phyloP scores from a whole-genome alignment of 2,113 vertebrate species.

The Leiothrix lutea region DNA sequence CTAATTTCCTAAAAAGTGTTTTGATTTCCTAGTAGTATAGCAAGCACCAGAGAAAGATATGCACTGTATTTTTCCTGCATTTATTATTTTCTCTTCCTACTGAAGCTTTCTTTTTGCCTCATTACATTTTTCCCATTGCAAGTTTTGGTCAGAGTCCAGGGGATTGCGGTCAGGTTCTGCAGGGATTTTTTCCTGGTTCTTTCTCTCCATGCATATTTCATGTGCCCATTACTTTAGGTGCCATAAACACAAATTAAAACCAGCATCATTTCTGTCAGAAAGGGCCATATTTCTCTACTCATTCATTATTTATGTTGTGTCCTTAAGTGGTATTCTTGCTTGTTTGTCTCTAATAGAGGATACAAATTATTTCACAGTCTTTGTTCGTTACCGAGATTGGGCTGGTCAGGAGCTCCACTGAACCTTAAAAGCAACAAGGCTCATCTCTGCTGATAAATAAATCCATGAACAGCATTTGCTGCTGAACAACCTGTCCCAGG shows the following conservation, averaged over 20 bases:
- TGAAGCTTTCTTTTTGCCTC: neutral
- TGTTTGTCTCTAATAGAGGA: slow-evolving; percentile 31
- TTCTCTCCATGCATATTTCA: slow-evolving; percentile 56
- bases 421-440: neutral
- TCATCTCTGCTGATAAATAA: neutral
- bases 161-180: neutral
- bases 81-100: neutral
- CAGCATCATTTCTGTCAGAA: slow-evolving; percentile 57
- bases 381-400: neutral
- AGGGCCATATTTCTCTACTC: slow-evolving; percentile 31
- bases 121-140: neutral
- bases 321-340: slow-evolving; percentile 53
- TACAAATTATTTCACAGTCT: slow-evolving; percentile 32
- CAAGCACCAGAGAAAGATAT: neutral
- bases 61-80: neutral
- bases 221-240: slow-evolving; percentile 62
- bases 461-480: neutral
- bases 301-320: slow-evolving; percentile 59
- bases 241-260: slow-evolving; percentile 69
- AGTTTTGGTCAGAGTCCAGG: neutral
- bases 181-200: slow-evolving; percentile 5
- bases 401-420: neutral
- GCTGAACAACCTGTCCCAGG: neutral
- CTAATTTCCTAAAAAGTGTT: neutral
- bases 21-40: neutral